Conservation (phyloP, 2,888 invertebrate genomes). For the Spisula subtruncata region DNA sequence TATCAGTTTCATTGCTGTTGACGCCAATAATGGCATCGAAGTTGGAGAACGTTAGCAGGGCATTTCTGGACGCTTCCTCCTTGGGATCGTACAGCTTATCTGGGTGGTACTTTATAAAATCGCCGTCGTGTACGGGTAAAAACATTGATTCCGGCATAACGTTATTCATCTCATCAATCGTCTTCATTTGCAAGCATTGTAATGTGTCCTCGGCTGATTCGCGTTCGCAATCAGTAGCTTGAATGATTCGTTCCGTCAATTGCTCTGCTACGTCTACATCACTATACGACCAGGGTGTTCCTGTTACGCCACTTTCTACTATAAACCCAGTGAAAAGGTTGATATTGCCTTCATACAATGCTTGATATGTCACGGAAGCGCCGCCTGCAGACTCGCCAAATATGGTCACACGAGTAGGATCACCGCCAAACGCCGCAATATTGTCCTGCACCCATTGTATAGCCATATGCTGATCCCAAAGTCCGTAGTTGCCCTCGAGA, state of each 20-base stretch:
- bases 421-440: constrained; percentile 52
- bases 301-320: constrained; percentile 42
- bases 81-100: constrained; percentile 17
- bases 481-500: constrained; percentile 44
- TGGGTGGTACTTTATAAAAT: constrained; percentile 38
- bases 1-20: constrained; percentile 29
- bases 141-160: background rate
- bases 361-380: constrained; percentile 48
- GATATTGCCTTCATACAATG: constrained; percentile 42
- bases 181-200: constrained; percentile 28
- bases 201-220: background rate
- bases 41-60: constrained; percentile 16
- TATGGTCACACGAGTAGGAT: constrained; percentile 38
- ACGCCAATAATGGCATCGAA: constrained; percentile 41
- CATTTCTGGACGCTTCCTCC: background rate
- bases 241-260: background rate
- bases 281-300: constrained; percentile 27
- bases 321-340: constrained; percentile 37
- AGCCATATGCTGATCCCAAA: constrained; percentile 55
- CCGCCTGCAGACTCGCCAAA: constrained; percentile 53
- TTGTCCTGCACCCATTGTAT: constrained; percentile 58
- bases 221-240: constrained; percentile 5
- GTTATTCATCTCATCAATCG: background rate
- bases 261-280: background rate
- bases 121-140: constrained; percentile 37